These are phyloP conservation scores for Drosophila ficusphila DNA, from an alignment of 1,140 invertebrate species.

Conservation along the genomic window DNA sequence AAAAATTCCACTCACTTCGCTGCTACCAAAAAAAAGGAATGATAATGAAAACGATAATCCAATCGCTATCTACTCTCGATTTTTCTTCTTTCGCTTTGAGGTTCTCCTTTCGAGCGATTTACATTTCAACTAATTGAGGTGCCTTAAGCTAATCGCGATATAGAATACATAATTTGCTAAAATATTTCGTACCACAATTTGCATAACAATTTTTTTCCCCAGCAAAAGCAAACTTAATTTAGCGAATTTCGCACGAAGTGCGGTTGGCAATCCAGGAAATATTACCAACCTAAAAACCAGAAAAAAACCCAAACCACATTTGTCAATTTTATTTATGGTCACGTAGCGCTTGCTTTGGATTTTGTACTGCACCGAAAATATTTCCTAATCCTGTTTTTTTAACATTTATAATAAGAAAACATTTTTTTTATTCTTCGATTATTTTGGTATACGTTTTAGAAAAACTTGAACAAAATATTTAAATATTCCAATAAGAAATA, in stretches of 20 bases:
- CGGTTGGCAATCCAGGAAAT: conserved; percentile 15
- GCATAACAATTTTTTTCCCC: conserved; percentile 50
- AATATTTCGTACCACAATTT: conserved; percentile 50
- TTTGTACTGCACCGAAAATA: conserved; percentile 30
- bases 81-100: background rate
- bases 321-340: conserved; percentile 82
- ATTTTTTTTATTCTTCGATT: no score
- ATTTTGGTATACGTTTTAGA: no score
- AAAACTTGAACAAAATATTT: no score
- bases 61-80: conserved; percentile 58
- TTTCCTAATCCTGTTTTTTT: background rate
- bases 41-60: conserved; percentile 65
- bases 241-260: conserved; percentile 25
- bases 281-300: conserved; percentile 6
- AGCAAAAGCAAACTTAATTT: conserved; percentile 63
- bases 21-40: background rate
- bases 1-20: conserved; percentile 40
- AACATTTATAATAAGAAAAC: no score
- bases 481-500: no score
- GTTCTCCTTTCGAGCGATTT: conserved; percentile 50
- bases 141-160: conserved; percentile 45
- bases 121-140: conserved; percentile 76
- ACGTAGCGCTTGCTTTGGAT: conserved; percentile 68
- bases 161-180: conserved; percentile 46
- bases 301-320: conserved; percentile 56